These are phyloP conservation scores for Anodontia alba DNA, from an alignment of 2,888 invertebrate species.

Conservation along the genomic window DNA sequence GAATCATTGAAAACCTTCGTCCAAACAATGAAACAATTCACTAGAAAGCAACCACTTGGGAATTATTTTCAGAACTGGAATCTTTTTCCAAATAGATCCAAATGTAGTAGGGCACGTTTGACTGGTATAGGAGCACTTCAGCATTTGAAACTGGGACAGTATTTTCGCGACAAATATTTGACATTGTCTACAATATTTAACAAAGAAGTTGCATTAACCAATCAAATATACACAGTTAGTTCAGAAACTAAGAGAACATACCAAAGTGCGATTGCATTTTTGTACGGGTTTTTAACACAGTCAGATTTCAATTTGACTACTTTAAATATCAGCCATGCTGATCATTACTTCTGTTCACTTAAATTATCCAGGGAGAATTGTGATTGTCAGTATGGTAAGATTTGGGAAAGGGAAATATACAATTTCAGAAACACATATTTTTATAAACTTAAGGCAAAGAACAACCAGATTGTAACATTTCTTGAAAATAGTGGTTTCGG, in stretches of 20 bases:
- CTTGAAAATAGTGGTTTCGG: too few relatives aligned
- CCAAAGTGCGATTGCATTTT: constrained; percentile 93
- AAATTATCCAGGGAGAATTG: too few relatives aligned
- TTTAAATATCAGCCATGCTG: too few relatives aligned
- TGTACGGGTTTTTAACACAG: constrained; percentile 89
- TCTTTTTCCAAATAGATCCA: constrained; percentile 72
- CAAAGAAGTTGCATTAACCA: constrained; percentile 77
- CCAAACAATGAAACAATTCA: constrained; percentile 48
- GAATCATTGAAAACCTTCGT: constrained; percentile 42
- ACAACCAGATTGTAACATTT: too few relatives aligned
- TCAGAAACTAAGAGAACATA: constrained; percentile 95
- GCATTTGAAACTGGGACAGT: constrained; percentile 91
- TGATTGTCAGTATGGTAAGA: too few relatives aligned
- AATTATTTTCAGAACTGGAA: constrained; percentile 73
- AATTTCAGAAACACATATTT: too few relatives aligned
- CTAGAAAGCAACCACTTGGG: constrained; percentile 85
- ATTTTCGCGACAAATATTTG: constrained; percentile 86
- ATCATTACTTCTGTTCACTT: too few relatives aligned
- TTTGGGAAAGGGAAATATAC: too few relatives aligned
- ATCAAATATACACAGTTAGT: constrained; percentile 88
- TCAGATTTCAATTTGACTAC: constrained; percentile 36
- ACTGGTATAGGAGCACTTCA: constrained; percentile 93
- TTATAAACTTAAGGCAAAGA: too few relatives aligned
- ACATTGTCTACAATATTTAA: constrained; percentile 78
- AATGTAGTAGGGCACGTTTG: constrained; percentile 93